Conservation (phyloP, 2,797 vertebrate genomes). For the Pipistrellus nathusii region DNA sequence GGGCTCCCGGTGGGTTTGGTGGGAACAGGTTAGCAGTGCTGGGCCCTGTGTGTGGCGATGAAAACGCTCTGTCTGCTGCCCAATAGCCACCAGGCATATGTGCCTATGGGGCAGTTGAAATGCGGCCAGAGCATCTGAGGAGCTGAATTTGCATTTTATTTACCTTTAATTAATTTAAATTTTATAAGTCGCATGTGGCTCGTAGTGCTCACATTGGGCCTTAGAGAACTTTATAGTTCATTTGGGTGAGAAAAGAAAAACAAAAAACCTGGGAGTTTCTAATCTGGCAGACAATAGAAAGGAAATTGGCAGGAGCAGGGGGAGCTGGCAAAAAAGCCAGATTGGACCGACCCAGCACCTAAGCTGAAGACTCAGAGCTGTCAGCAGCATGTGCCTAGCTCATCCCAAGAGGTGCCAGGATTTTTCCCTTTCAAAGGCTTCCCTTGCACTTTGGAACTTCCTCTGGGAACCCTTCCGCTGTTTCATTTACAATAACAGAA, state of each 20-base stretch:
- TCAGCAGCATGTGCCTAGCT: not conserved
- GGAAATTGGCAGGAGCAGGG: not conserved
- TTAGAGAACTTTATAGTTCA: not conserved
- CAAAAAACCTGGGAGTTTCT: not conserved
- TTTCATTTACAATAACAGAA: not conserved
- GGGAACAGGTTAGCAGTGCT: not conserved
- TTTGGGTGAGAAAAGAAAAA: not conserved
- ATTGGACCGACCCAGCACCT: not conserved
- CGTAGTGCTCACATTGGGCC: not conserved
- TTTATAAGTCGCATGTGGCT: not conserved
- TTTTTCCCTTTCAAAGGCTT: not conserved
- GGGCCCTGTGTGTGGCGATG: rapidly evolving
- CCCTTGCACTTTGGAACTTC: not conserved
- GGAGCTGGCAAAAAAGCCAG: not conserved
- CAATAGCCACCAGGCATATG: rapidly evolving
- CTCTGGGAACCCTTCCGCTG: not conserved
- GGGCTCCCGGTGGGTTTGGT: rapidly evolving
- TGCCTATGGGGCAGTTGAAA: not conserved
- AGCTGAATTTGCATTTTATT: not conserved
- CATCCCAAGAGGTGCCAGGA: not conserved
- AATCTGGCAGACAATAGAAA: not conserved
- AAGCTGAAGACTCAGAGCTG: not conserved
- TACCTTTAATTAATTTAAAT: not conserved
- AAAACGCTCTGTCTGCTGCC: rapidly evolving
- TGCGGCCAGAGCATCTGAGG: not conserved